Evolutionary conservation across 2,888 invertebrate species (phyloP).

Genomic region (Tryphoninae sp.): DNA sequence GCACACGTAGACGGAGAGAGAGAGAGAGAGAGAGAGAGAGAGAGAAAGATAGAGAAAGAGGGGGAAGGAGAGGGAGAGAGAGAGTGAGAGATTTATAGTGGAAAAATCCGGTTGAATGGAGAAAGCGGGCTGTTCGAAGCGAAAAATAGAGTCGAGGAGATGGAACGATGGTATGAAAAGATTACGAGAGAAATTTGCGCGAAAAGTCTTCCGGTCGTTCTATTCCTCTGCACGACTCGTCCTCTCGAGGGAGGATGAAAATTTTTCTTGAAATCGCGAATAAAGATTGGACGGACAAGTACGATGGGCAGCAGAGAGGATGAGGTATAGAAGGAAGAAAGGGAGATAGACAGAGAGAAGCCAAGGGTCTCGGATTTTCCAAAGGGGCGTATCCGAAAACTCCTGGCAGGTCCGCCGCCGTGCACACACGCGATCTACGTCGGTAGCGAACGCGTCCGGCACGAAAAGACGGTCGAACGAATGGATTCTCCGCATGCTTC

Average conservation of each 20-base stretch:
- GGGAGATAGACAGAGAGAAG: neutral
- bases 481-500: conserved; percentile 51
- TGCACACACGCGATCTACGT: conserved; percentile 5
- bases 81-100: conserved; percentile 52
- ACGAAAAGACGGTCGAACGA: conserved; percentile 47
- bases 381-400: conserved; percentile 10
- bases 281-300: conserved; percentile 44
- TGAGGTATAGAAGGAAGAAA: neutral
- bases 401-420: conserved; percentile 39
- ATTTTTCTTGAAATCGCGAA: conserved; percentile 51
- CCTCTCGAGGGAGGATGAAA: conserved; percentile 53
- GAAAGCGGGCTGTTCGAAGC: conserved; percentile 6
- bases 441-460: conserved; percentile 36
- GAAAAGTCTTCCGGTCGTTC: conserved; percentile 56
- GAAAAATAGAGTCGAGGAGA: conserved; percentile 42
- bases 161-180: conserved; percentile 54
- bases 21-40: too few relatives aligned
- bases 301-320: conserved; percentile 6
- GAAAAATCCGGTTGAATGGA: conserved; percentile 53
- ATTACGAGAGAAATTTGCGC: conserved; percentile 58
- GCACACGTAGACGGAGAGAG: neutral
- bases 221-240: conserved; percentile 29
- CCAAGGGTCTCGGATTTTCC: neutral
- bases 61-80: neutral
- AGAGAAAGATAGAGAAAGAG: too few relatives aligned